These are phyloP conservation scores for Latrodectus geometricus DNA, from an alignment of 1,140 invertebrate species.

Conservation along the genomic window DNA sequence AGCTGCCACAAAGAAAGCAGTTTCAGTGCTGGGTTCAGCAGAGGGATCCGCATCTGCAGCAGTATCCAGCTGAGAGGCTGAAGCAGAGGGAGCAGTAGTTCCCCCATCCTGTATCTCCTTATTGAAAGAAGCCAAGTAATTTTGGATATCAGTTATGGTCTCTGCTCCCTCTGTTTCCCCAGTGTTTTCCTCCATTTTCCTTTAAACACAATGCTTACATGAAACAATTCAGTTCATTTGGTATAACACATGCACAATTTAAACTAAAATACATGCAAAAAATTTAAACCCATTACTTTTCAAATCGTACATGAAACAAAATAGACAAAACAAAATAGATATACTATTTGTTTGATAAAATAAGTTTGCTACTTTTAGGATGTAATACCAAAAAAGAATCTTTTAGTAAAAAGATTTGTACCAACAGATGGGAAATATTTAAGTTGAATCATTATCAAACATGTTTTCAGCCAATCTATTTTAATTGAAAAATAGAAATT, in stretches of 20 bases:
- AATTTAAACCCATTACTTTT: too few species aligned
- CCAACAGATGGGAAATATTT: too few species aligned
- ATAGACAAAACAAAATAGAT: too few species aligned
- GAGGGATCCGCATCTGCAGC: constrained; percentile 4
- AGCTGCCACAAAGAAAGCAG: constrained; percentile 47
- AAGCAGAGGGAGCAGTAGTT: constrained; percentile 16
- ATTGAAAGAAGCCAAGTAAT: constrained; percentile 85
- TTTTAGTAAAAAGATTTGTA: too few species aligned
- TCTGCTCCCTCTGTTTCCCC: constrained; percentile 52
- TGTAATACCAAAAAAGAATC: too few species aligned
- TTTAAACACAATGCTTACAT: not conserved
- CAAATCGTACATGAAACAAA: too few species aligned
- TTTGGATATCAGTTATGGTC: constrained; percentile 78
- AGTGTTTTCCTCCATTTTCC: constrained; percentile 50
- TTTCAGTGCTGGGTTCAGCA: not conserved
- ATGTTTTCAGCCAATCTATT: too few species aligned
- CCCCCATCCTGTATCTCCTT: constrained; percentile 77
- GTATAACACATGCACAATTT: not conserved
- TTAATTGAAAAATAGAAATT: too few species aligned
- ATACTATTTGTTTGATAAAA: too few species aligned
- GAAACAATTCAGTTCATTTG: not conserved
- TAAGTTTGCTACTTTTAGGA: too few species aligned
- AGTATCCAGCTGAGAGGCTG: constrained; percentile 15
- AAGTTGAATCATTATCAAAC: too few species aligned
- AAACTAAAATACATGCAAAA: too few species aligned